Conservation (phyloP, 2,113 vertebrate species). For the Leptocoma aspasia region DNA sequence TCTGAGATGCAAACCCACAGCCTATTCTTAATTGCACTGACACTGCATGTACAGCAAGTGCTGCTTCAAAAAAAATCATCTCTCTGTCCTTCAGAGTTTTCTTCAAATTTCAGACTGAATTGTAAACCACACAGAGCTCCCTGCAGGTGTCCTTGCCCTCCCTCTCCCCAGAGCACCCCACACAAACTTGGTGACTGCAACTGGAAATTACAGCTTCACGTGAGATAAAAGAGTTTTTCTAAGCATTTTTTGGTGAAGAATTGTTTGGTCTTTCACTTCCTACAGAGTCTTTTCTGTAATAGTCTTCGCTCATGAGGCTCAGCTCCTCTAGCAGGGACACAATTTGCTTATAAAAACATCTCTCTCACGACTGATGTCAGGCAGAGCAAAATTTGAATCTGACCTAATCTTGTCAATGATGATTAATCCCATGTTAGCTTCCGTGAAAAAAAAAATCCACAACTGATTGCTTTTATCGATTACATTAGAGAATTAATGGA, state of each 20-base stretch:
- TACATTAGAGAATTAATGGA: constrained; percentile 1
- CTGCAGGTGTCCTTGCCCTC: not conserved
- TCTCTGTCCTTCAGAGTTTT: not conserved
- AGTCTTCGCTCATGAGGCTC: not conserved
- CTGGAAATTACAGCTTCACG: not conserved
- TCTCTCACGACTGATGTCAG: not conserved
- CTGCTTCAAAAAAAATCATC: not conserved
- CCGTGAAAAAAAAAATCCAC: not conserved
- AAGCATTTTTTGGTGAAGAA: not conserved
- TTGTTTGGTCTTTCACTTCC: not conserved
- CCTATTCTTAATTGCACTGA: not conserved
- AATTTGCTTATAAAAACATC: not conserved
- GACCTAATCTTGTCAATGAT: constrained; percentile 50
- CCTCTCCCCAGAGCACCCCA: not conserved
- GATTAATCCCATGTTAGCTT: constrained; percentile 26
- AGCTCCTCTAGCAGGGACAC: not conserved
- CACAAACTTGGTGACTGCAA: not conserved
- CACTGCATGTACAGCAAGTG: not conserved
- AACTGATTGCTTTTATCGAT: constrained; percentile 57
- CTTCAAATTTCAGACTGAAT: not conserved
- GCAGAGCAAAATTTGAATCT: constrained; percentile 28
- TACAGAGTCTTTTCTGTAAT: fast-evolving
- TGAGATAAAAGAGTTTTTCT: not conserved
- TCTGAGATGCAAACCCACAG: not conserved
- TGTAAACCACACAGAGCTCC: not conserved